Percentiles rank a stretch among this genome's conserved stretches.
Conservation (phyloP, 2,888 invertebrate genomes). For the Papilio demoleus region DNA sequence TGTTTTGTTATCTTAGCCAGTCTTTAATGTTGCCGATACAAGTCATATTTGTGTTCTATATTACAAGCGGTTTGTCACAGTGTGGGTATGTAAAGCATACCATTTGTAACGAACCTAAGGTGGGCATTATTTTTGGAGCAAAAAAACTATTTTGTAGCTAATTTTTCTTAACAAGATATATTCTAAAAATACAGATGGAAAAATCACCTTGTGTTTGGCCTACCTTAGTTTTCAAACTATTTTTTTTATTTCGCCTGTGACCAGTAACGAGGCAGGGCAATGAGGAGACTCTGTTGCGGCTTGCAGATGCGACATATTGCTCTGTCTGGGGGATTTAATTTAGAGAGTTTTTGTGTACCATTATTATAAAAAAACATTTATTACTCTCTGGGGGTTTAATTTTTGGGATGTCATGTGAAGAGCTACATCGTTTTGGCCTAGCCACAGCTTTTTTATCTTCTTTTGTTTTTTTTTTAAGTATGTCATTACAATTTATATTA, state of each 20-base stretch:
- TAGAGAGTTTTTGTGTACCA: conserved; percentile 63
- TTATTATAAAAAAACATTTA: conserved; percentile 53
- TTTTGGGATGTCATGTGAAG: conserved; percentile 80
- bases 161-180: conserved; percentile 45
- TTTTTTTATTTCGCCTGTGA: conserved; percentile 61
- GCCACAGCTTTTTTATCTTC: conserved; percentile 8
- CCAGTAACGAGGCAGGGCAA: conserved; percentile 65
- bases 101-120: conserved; percentile 46
- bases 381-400: conserved; percentile 69
- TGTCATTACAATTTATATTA: not conserved
- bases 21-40: conserved; percentile 39
- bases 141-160: conserved; percentile 58
- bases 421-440: conserved; percentile 66
- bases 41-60: conserved; percentile 42
- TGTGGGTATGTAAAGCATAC: conserved; percentile 31
- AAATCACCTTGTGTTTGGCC: conserved; percentile 47
- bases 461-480: not conserved
- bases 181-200: conserved; percentile 30
- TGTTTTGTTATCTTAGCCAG: conserved; percentile 47
- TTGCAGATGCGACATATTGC: conserved; percentile 70
- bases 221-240: conserved; percentile 48
- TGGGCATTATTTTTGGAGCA: conserved; percentile 50
- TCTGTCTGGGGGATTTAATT: conserved; percentile 62
- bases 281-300: conserved; percentile 68
- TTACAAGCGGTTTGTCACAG: conserved; percentile 64